A percentile compares a stretch with the other conserved stretches of the same genome.
Conservation (phyloP, 1,140 invertebrate species). For the Zelostemma sp. region DNA sequence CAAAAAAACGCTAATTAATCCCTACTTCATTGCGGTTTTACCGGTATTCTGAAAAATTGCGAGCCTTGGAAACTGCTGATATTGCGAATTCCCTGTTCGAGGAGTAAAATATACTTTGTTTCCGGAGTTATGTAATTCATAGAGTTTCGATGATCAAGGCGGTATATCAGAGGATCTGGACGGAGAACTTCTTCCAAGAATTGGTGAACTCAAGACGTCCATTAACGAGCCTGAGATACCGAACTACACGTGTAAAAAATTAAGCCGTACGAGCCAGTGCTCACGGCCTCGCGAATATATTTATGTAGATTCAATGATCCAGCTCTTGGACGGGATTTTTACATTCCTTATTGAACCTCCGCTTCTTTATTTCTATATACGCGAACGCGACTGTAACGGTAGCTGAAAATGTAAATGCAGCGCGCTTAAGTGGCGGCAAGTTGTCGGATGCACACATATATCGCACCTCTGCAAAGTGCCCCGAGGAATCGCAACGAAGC, state of each 20-base stretch:
- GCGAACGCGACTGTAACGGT: slow-evolving; percentile 39
- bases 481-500: slow-evolving; percentile 42
- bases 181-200: slow-evolving; percentile 34
- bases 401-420: slow-evolving; percentile 49
- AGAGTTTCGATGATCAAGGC: slow-evolving; percentile 36
- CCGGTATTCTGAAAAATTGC: neutral
- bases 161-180: slow-evolving; percentile 11
- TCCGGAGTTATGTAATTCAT: slow-evolving; percentile 26
- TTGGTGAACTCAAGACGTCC: slow-evolving; percentile 43
- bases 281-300: slow-evolving; percentile 30
- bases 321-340: slow-evolving; percentile 30
- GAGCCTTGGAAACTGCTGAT: neutral
- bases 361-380: slow-evolving; percentile 38
- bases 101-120: slow-evolving; percentile 11
- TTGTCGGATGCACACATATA: slow-evolving; percentile 49
- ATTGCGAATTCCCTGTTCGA: neutral
- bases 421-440: slow-evolving; percentile 48
- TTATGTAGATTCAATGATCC: slow-evolving; percentile 45
- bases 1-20: neutral
- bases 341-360: slow-evolving; percentile 19
- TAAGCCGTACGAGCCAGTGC: slow-evolving; percentile 33
- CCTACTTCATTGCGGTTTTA: neutral
- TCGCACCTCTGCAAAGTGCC: slow-evolving; percentile 44
- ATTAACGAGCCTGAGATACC: slow-evolving; percentile 43
- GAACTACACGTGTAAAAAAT: slow-evolving; percentile 52